Evolutionary conservation across 2,797 vertebrate species (phyloP), one percentile per base, ranked within the genome.

Genomic region (Danio tinwini): DNA sequence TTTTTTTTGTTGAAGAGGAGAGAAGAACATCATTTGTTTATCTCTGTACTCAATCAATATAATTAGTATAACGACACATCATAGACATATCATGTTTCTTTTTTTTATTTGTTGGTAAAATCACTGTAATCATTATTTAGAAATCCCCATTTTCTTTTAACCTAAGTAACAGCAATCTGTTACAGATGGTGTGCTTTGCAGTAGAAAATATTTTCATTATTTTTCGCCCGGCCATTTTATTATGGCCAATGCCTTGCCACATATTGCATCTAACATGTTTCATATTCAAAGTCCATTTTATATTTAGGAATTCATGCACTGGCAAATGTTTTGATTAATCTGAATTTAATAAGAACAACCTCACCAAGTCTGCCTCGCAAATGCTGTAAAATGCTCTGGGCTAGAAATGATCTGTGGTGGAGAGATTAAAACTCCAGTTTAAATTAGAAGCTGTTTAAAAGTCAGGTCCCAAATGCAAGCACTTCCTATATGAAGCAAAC

Each of bases 41-140:
- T 86, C 84, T 83, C 71, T 70, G 61, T 75, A 84, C 56, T 63
- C 58, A 84, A 77, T 59, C 39, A 78, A 85, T 45, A 81, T 85
- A 74, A 82, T 85, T 53, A n/a, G n/a, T n/a, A 29, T 29, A 83
- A 80, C 76, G 70, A 40, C 58, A 45, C 49, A 79, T 64, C 58
- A 42, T 47, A 29, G 58, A 39, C 68, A 52, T 67, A 14, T 44
- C 50, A 19, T 45, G 14, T 47, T 68, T 76, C 14, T 47, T 2
- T n/a, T 53, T 53, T 5, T 45, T 47, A 3, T 52, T 65, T 58
- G 5, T 56, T 56, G 0, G 8, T 44, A 37, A 47, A 59, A 77
- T 67, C n/a, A 6, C 21, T 76, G 16, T 47, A 39, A 77, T 29
- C 7, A 39, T 59, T 59, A 39, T 5, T 40, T 9, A 65, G 0